A percentile compares a stretch with the other conserved stretches of the same genome.
phyloP scores from a whole-genome alignment of 2,113 vertebrate genomes.

The Xerus inauris region DNA sequence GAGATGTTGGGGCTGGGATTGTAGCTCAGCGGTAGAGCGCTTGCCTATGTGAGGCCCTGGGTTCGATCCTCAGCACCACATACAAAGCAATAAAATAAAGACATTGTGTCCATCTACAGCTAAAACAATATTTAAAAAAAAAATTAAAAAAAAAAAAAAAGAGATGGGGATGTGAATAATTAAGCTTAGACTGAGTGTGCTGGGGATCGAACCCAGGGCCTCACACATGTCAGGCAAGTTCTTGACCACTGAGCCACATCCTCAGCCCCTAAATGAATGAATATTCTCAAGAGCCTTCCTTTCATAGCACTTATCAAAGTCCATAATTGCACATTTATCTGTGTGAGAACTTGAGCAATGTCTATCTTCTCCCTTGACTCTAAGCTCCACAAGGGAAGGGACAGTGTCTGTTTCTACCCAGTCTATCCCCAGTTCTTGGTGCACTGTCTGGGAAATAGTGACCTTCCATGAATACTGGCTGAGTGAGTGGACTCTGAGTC shows the following conservation, averaged over 20 bases:
- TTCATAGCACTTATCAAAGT: background rate
- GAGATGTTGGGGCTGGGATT: slow-evolving; percentile 94
- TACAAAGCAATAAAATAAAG: too few species aligned
- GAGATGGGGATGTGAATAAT: slow-evolving; percentile 93
- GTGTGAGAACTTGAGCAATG: background rate
- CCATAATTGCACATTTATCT: background rate
- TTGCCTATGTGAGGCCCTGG: too few species aligned
- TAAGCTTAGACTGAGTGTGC: slow-evolving; percentile 92
- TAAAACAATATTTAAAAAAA: too few species aligned
- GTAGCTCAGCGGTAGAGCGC: too few species aligned
- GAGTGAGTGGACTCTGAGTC: background rate
- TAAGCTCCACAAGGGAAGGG: background rate
- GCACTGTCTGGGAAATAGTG: background rate
- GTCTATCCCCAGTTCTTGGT: background rate
- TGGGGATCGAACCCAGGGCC: background rate
- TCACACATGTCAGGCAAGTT: too few species aligned
- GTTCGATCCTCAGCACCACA: too few species aligned
- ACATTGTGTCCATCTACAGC: too few species aligned
- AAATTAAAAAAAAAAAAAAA: too few species aligned
- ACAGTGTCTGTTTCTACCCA: background rate
- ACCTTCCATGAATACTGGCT: background rate
- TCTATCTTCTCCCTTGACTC: background rate
- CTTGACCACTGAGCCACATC: too few species aligned
- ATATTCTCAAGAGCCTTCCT: background rate
- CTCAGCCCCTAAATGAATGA: background rate